Evolutionary conservation across 1,140 invertebrate species (phyloP).

Genomic region (Heterodera carotae): DNA sequence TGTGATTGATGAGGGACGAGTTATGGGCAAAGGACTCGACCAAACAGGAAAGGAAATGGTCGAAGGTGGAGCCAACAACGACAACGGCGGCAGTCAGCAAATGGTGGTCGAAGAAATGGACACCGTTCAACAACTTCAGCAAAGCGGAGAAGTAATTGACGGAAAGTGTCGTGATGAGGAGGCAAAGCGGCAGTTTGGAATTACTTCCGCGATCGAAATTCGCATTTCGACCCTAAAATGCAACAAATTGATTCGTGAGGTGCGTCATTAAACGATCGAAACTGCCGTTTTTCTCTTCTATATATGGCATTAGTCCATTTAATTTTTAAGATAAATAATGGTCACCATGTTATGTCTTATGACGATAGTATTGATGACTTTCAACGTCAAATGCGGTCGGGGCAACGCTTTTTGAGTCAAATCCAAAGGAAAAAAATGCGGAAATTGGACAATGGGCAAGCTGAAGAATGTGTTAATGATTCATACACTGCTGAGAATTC

Average conservation of each 20-base stretch:
- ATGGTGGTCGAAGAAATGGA: no score
- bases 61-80: no score
- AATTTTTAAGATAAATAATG: neutral
- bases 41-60: no score
- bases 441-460: neutral
- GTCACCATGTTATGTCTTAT: no score
- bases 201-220: neutral
- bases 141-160: neutral
- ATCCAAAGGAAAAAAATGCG: neutral
- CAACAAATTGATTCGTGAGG: neutral
- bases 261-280: neutral
- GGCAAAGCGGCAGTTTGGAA: conserved; percentile 16
- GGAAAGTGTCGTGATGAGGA: neutral
- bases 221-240: neutral
- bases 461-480: neutral
- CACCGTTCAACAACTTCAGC: neutral
- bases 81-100: no score
- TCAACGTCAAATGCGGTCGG: neutral
- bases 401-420: neutral
- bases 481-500: neutral
- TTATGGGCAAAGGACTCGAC: no score
- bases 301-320: no score
- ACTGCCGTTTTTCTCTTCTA: neutral
- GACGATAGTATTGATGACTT: neutral
- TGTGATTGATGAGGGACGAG: no score